A percentile compares a stretch with the other conserved stretches of the same genome.
Conservation (phyloP, 2,888 invertebrate species). For the Chouioia cunea region DNA sequence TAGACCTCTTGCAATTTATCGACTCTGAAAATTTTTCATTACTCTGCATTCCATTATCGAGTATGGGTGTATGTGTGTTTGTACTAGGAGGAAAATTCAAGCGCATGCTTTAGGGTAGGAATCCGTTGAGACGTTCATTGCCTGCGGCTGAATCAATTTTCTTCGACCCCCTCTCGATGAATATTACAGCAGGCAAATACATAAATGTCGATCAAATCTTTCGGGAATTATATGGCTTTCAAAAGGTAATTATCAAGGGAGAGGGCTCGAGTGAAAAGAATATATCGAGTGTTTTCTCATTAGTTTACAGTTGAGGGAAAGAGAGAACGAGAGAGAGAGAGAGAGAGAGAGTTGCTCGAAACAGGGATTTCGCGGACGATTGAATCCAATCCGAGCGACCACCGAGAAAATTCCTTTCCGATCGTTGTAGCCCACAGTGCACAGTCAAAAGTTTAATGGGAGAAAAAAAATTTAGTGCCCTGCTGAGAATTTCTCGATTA, state of each 20-base stretch:
- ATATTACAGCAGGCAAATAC: conserved; percentile 60
- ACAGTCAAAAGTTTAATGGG: conserved; percentile 34
- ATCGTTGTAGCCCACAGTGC: conserved; percentile 5
- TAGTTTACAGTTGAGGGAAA: not conserved
- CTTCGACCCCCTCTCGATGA: conserved; percentile 56
- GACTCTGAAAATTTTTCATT: conserved; percentile 12
- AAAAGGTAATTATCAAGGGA: too few relatives aligned
- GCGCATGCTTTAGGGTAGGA: not conserved
- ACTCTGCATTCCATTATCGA: not conserved
- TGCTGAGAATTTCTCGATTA: too few relatives aligned
- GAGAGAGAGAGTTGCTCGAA: conserved; percentile 2
- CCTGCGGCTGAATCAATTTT: conserved; percentile 63
- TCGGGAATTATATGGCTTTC: too few relatives aligned
- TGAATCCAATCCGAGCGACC: conserved; percentile 21
- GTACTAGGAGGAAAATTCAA: too few relatives aligned
- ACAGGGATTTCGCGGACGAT: conserved; percentile 42
- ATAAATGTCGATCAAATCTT: conserved; percentile 24
- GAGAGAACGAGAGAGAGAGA: not conserved
- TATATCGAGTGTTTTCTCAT: too few relatives aligned
- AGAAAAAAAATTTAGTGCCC: conserved; percentile 20
- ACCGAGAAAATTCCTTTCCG: conserved; percentile 33
- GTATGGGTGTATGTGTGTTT: not conserved
- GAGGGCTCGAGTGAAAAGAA: too few relatives aligned
- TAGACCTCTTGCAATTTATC: conserved; percentile 5
- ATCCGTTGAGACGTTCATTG: conserved; percentile 41